Base-by-base conservation (phyloP, 2,888 invertebrate species). In the Ormyrus pomaceus region DNA sequence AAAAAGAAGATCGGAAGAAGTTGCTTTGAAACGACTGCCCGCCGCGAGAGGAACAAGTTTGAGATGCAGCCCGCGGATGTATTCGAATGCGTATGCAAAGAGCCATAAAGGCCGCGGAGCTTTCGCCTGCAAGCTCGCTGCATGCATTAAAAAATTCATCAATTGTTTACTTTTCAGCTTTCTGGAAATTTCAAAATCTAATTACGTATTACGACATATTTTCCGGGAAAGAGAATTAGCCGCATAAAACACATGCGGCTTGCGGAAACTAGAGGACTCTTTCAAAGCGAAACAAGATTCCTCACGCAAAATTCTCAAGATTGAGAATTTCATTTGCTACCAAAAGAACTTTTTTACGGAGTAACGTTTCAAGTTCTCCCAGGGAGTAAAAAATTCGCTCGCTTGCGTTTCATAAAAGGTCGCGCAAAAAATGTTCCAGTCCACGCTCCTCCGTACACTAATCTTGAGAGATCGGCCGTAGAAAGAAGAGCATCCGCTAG, bases 51-150 rank as follows among this genome's bases (percentile, higher is more conserved):
- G 84, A 82, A 81, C 82, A 84, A 87, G 83, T 85, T 87, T 86
- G 79, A 84, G 84, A 87, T 83, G 83, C 83, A 85, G 82, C 83
- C 83, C 80, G 83, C 84, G 83, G 85, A 86, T 85, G 85, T 13
- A 66, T 86, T 85, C 85, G 83, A 85, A 86, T 83, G 84, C 83
- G 83, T 85, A 70, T 85, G 83, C 83, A 86, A 85, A 85, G 83
- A 82, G 82, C 83, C 84, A 84, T 86, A 84, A 86, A 86, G 82
- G 81, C 83, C 78, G 76, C 82, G 77, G 65, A 82, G 80, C 72
- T 68, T 79, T 58, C 48, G n/a, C 1, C 6, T 9, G n/a, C n/a
- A 9, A 13, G 45, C 45, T 8, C 7, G n/a, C 7, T n/a, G 46
- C 8, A 9, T 5, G 9, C 34, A 7, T 10, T 13, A 8, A 55